These are phyloP conservation scores for Nipponacmea schrenckii DNA, from an alignment of 2,888 invertebrate genomes.

Conservation along the genomic window DNA sequence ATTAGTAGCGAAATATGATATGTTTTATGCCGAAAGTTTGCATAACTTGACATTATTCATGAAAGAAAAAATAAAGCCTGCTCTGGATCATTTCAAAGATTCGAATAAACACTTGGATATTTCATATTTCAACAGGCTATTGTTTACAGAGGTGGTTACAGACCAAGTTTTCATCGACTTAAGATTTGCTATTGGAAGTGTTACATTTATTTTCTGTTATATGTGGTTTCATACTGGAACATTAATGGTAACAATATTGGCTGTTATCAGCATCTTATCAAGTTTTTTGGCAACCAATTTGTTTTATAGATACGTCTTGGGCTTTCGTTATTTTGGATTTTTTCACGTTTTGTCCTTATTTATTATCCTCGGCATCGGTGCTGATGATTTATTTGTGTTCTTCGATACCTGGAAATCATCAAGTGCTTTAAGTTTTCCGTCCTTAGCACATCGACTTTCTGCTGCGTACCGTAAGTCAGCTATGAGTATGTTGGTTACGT, in stretches of 20 bases:
- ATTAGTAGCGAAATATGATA: constrained; percentile 23
- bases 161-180: constrained; percentile 40
- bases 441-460: constrained; percentile 43
- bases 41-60: constrained; percentile 31
- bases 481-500: constrained; percentile 49
- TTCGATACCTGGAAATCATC: constrained; percentile 49
- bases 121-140: constrained; percentile 37
- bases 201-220: constrained; percentile 44
- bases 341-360: constrained; percentile 51
- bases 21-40: constrained; percentile 24
- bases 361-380: constrained; percentile 51
- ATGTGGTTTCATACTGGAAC: constrained; percentile 49
- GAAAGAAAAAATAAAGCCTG: constrained; percentile 30
- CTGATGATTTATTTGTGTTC: constrained; percentile 53
- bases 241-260: constrained; percentile 42
- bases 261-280: constrained; percentile 41
- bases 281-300: constrained; percentile 49
- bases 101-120: constrained; percentile 28
- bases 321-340: constrained; percentile 46
- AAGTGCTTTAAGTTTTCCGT: constrained; percentile 31
- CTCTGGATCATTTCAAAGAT: constrained; percentile 18
- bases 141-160: constrained; percentile 41
- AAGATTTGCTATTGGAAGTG: constrained; percentile 41
- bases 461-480: constrained; percentile 46
- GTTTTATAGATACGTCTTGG: constrained; percentile 44